A percentile compares a stretch with the other conserved stretches of the same genome.
Evolutionary conservation across 2,113 vertebrate species (phyloP).

Genomic region (Tursiops truncatus): DNA sequence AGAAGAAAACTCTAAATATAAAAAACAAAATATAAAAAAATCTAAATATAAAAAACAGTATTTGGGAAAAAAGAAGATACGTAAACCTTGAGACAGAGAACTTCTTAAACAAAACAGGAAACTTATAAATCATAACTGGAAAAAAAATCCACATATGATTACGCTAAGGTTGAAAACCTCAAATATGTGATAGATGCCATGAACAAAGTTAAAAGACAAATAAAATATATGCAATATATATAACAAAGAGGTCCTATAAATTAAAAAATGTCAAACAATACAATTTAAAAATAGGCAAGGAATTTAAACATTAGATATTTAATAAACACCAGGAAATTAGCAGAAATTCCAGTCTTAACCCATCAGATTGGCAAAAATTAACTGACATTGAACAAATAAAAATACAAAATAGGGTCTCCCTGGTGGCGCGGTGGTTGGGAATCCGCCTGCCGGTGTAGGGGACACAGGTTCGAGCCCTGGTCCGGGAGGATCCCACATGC

Average conservation of each 20-base stretch:
- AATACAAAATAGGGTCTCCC: background rate
- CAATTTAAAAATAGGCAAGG: background rate
- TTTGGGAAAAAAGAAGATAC: background rate
- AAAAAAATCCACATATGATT: background rate
- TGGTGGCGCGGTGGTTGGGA: no score
- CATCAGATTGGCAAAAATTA: background rate
- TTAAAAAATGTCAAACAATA: background rate
- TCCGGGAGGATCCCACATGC: no score
- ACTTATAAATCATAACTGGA: background rate
- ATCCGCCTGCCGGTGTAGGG: no score
- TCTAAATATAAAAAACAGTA: background rate
- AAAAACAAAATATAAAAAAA: background rate
- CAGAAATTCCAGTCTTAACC: background rate
- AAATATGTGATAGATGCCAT: background rate
- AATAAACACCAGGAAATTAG: background rate
- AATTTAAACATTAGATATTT: background rate
- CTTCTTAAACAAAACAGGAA: background rate
- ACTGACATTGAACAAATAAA: background rate
- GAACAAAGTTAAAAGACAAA: background rate
- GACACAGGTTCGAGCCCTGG: no score
- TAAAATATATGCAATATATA: background rate
- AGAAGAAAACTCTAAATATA: background rate
- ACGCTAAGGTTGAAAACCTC: background rate
- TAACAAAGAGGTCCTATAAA: background rate
- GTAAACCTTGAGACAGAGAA: background rate